Conservation (phyloP, 2,797 vertebrate genomes). For the Mormyrops boulengeri region DNA sequence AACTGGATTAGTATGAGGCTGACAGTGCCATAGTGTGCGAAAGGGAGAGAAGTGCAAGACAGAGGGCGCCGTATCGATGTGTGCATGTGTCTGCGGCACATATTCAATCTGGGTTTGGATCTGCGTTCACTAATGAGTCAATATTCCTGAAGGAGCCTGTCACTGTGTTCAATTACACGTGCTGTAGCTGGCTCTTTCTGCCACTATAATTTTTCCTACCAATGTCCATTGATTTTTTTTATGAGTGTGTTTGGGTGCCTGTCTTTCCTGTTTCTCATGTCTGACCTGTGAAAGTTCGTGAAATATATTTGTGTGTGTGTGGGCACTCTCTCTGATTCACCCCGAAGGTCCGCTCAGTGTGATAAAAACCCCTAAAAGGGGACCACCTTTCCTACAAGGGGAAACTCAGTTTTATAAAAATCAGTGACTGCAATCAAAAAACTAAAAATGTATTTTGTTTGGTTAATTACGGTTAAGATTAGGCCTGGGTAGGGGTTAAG, state of each 20-base stretch:
- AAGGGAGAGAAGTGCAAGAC: background rate
- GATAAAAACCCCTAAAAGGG: background rate
- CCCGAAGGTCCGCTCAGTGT: too few species aligned
- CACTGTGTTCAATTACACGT: background rate
- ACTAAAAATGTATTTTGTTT: background rate
- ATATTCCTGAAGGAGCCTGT: background rate
- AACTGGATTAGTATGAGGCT: conserved; percentile 70
- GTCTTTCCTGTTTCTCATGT: background rate
- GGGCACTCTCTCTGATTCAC: background rate
- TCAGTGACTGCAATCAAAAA: background rate
- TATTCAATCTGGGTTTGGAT: background rate
- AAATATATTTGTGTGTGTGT: background rate
- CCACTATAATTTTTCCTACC: background rate
- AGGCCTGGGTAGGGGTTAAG: background rate
- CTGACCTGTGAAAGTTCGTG: background rate
- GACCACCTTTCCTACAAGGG: background rate
- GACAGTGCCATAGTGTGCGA: conserved; percentile 52
- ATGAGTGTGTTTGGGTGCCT: background rate
- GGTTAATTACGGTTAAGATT: background rate
- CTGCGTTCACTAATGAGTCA: background rate
- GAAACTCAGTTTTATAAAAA: background rate
- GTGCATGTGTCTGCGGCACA: conserved; percentile 3
- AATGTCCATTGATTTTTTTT: background rate
- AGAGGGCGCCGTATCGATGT: background rate
- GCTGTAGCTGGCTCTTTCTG: background rate